phyloP scores from a whole-genome alignment of 2,113 vertebrate genomes.

The Saccopteryx bilineata region DNA sequence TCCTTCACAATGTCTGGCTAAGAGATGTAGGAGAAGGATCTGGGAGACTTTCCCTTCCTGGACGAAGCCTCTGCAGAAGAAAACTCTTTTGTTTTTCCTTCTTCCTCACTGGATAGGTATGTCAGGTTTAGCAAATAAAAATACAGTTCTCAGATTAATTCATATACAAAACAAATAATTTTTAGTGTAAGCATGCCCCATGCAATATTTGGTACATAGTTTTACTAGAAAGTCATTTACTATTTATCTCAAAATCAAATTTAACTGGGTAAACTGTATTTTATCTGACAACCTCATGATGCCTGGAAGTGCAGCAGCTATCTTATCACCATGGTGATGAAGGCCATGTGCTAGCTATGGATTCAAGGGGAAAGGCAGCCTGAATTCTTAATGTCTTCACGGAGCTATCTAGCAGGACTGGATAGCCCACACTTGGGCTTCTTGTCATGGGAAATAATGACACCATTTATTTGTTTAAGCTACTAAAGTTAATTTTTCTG shows the following conservation, averaged over 20 bases:
- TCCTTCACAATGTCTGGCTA: neutral
- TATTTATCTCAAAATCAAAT: neutral
- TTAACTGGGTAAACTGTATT: neutral
- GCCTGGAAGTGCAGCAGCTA: too few relatives aligned
- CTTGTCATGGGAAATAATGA: neutral
- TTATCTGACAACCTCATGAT: neutral
- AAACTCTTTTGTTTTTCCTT: neutral
- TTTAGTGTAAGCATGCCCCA: neutral
- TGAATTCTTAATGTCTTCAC: neutral
- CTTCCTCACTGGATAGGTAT: neutral
- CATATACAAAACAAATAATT: neutral
- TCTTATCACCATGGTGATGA: neutral
- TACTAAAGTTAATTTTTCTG: neutral
- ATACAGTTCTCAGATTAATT: neutral
- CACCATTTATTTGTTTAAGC: neutral
- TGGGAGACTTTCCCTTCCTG: neutral
- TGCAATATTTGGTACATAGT: neutral
- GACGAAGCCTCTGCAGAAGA: conserved; percentile 1
- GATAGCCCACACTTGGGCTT: neutral
- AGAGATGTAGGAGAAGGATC: neutral
- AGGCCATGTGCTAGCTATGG: neutral
- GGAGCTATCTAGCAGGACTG: neutral
- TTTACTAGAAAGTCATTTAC: neutral
- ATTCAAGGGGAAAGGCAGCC: neutral
- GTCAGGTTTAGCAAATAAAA: conserved; percentile 28